Percentiles rank a stretch among this genome's conserved stretches.
Evolutionary conservation across 23 tunicate genomes (phyloP).

Genomic region (Oikopleura albicans): DNA sequence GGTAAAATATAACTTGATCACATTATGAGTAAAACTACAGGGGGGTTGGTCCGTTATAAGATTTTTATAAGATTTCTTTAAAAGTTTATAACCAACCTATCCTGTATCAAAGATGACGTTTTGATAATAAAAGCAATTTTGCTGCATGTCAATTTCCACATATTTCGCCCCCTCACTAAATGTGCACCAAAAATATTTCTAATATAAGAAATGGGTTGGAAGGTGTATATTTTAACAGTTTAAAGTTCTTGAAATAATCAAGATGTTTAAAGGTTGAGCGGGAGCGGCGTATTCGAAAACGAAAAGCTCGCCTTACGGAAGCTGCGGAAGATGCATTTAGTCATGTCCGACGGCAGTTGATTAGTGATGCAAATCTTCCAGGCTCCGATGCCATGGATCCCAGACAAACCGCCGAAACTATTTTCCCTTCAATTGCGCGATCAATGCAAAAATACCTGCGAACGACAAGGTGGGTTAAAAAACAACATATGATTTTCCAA

Average conservation of each 20-base stretch:
- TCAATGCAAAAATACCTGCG: conserved; percentile 79
- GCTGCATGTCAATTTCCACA: no score
- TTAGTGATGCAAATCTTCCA: neutral
- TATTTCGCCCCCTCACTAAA: no score
- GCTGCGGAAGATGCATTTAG: conserved; percentile 97
- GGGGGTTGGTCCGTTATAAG: no score
- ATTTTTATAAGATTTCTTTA: no score
- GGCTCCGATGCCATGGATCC: neutral
- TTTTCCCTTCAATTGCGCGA: conserved; percentile 83
- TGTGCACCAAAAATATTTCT: no score
- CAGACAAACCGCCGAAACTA: conserved; percentile 26
- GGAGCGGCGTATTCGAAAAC: neutral
- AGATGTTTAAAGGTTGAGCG: neutral
- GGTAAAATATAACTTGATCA: no score
- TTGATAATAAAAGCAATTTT: no score
- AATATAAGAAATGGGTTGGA: no score
- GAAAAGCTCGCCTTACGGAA: conserved; percentile 35
- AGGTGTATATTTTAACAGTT: neutral
- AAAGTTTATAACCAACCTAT: no score
- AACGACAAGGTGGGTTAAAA: conserved; percentile 24
- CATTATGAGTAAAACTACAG: no score
- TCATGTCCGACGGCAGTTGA: conserved; percentile 39
- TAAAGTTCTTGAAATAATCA: neutral
- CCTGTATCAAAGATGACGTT: no score
- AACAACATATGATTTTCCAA: neutral